phyloP scores from a whole-genome alignment of 2,888 invertebrate genomes.

The Vandiemenella viatica region DNA sequence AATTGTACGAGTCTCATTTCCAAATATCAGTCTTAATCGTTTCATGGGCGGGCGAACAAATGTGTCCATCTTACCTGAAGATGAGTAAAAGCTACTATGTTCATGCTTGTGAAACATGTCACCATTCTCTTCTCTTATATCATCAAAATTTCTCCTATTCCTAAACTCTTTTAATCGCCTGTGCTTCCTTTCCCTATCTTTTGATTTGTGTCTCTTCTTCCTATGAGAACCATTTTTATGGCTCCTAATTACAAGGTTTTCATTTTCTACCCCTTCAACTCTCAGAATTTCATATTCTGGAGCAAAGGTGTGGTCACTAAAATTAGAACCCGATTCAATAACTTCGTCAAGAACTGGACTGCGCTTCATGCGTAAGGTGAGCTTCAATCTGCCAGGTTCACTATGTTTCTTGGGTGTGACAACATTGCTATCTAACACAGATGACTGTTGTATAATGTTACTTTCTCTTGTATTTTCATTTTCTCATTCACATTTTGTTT shows the following conservation, averaged over 20 bases:
- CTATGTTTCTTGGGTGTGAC: conserved; percentile 9
- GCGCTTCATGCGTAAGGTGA: conserved; percentile 74
- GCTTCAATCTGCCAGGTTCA: conserved; percentile 36
- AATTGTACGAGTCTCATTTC: conserved; percentile 78
- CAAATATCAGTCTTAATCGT: conserved; percentile 71
- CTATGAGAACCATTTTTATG: conserved; percentile 25
- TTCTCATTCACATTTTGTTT: background rate
- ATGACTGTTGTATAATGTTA: background rate
- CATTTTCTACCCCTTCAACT: conserved; percentile 55
- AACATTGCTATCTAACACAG: background rate
- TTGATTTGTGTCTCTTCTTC: conserved; percentile 45
- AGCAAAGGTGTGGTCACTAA: conserved; percentile 48
- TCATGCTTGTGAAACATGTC: background rate
- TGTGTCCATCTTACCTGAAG: background rate
- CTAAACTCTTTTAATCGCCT: conserved; percentile 5
- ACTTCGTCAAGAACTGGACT: conserved; percentile 74
- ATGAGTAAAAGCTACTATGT: conserved; percentile 5
- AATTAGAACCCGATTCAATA: conserved; percentile 59
- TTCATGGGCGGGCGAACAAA: conserved; percentile 51
- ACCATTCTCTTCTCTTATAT: conserved; percentile 7
- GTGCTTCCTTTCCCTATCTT: conserved; percentile 23
- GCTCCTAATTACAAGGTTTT: conserved; percentile 10
- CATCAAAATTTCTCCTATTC: conserved; percentile 1
- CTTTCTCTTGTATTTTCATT: background rate
- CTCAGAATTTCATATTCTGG: conserved; percentile 74